Conservation (phyloP, 2,113 vertebrate genomes). For the Stigmatopora nigra region DNA sequence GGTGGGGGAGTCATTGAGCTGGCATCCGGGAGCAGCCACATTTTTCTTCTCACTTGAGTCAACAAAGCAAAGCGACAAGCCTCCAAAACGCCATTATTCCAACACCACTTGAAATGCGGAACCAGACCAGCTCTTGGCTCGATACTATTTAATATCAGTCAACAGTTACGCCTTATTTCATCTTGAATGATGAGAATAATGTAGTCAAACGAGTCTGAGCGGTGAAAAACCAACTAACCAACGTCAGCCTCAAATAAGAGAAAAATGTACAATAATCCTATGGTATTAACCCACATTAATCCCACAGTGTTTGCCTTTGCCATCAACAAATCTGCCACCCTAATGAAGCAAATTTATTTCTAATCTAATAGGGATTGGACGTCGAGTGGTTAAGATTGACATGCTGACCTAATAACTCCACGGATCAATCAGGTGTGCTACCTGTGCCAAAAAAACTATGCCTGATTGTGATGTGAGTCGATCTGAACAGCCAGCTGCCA, state of each 20-base stretch:
- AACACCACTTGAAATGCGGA: background rate
- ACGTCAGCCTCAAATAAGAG: constrained; percentile 8
- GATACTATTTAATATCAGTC: background rate
- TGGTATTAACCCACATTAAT: constrained; percentile 31
- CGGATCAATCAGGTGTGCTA: background rate
- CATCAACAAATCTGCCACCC: constrained; percentile 31
- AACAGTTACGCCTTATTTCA: background rate
- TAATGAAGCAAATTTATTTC: constrained; percentile 24
- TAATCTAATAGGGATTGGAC: background rate
- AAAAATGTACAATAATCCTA: constrained; percentile 28
- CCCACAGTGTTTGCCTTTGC: constrained; percentile 28
- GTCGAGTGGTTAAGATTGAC: too few species aligned
- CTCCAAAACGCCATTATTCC: background rate
- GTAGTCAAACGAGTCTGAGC: constrained; percentile 1
- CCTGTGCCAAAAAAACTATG: background rate
- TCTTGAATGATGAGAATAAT: constrained; percentile 1
- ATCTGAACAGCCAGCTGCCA: constrained; percentile 42
- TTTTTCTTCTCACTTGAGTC: constrained; percentile 1
- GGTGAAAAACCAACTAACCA: constrained; percentile 1
- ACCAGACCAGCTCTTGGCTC: background rate
- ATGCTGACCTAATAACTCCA: background rate
- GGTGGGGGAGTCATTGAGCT: background rate
- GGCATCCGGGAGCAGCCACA: background rate
- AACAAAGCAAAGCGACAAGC: background rate
- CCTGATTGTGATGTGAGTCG: background rate